Conservation (phyloP, 2,113 vertebrate species). For the Rhynchopsitta pachyrhyncha region DNA sequence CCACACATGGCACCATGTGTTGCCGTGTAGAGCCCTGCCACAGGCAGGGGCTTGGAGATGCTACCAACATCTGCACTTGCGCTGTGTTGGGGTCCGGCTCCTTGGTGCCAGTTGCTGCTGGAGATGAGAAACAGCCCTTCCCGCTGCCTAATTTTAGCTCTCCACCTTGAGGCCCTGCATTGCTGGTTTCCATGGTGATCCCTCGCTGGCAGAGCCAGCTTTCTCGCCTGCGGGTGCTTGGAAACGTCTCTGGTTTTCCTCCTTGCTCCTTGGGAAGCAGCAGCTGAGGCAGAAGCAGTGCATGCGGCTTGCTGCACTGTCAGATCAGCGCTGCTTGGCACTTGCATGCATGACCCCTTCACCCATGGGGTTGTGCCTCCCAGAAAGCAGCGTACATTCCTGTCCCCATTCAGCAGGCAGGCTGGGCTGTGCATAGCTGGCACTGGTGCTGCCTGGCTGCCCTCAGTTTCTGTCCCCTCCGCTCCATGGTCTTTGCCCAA, state of each 20-base stretch:
- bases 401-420: accelerated
- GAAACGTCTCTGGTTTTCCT: neutral
- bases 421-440: accelerated
- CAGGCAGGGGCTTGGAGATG: neutral
- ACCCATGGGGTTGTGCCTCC: neutral
- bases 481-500: neutral
- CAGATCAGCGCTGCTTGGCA: neutral
- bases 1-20: accelerated
- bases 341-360: neutral
- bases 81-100: neutral
- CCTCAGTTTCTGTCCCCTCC: neutral
- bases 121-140: neutral
- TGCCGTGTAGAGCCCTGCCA: accelerated
- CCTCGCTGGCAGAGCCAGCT: neutral
- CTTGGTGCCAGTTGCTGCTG: neutral
- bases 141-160: constrained; percentile 8
- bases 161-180: neutral
- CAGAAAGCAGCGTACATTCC: neutral
- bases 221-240: neutral
- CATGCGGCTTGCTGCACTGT: neutral
- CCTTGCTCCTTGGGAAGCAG: neutral
- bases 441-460: accelerated
- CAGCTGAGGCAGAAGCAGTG: neutral
- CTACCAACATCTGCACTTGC: accelerated
- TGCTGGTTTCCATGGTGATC: constrained; percentile 16